Base-by-base conservation (phyloP, 2,888 invertebrate genomes). In the Troides oblongomaculatus region DNA sequence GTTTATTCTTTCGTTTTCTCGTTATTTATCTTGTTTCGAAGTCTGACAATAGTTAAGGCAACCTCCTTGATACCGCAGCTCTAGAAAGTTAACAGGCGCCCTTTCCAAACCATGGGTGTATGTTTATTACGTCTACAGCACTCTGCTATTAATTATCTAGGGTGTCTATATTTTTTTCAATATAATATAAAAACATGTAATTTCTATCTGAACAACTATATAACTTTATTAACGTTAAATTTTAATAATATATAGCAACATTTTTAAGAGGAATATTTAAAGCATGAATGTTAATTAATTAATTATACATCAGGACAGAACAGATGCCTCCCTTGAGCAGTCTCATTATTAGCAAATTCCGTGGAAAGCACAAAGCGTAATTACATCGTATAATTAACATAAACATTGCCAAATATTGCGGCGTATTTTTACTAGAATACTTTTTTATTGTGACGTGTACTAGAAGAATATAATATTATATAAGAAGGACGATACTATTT, bases 261-360 rank as follows among this genome's bases (percentile, higher is more conserved):
- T 53, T 30, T 25, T 64, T 56, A 64, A 10, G 30, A 21, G 2
- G n/a, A 18, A 12, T 64, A 56, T 36, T 57, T 25, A 63, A 25
- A 56, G 39, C 64, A 21, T 57, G 17, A 39, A 39, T 53, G 23
- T 10, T 61, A 50, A 66, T 62, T 62, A 67, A 67, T 67, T 67
- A 67, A 43, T 62, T 62, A 61, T 39, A 46, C 58, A 62, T 68
- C 50, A 59, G 59, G 59, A 60, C 36, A 46, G 17, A 63, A 30
- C 60, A 68, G 60, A 68, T 60, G 60, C 68, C 59, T 59, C 39
- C 63, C 59, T 64, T 59, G 58, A 64, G 23, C 58, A 58, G 30
- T 1, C 60, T 60, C 46, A 68, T 68, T 68, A 64, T 68, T 68
- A 68, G 60, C 39, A 64, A 68, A 68, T 64, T 68, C 68, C 68